These are phyloP conservation scores for Oncorhynchus masou DNA, from an alignment of 2,113 vertebrate genomes.

Conservation along the genomic window DNA sequence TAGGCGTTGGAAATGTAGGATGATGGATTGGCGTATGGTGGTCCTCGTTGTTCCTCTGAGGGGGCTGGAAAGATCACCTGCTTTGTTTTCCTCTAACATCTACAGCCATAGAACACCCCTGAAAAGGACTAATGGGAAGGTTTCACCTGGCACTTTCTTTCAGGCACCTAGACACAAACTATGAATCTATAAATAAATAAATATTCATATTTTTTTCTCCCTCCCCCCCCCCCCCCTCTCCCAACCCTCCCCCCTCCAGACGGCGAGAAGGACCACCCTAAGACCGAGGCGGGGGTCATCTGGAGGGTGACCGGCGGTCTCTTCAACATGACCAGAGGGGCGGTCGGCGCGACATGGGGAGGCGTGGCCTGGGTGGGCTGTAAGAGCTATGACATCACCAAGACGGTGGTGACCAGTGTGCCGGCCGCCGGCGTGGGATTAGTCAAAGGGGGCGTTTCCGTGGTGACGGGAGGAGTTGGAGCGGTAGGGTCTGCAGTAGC, in stretches of 20 bases:
- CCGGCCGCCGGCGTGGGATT: constrained; percentile 67
- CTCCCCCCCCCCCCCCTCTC: background rate
- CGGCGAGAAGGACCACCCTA: constrained; percentile 68
- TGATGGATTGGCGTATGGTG: background rate
- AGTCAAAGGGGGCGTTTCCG: constrained; percentile 72
- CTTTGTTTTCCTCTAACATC: background rate
- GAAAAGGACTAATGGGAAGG: background rate
- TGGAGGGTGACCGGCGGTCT: constrained; percentile 72
- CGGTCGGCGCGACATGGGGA: constrained; percentile 66
- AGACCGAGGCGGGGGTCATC: constrained; percentile 71
- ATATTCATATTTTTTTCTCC: background rate
- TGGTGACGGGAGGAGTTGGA: constrained; percentile 66
- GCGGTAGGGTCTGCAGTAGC: constrained; percentile 62
- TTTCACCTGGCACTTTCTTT: background rate
- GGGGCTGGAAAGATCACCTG: background rate
- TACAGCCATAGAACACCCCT: too few relatives aligned
- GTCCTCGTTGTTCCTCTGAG: background rate
- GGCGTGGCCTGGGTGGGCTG: constrained; percentile 77
- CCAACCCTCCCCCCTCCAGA: constrained; percentile 43
- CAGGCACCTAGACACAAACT: background rate
- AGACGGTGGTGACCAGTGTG: constrained; percentile 74
- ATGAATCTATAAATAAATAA: background rate
- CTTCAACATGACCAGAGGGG: constrained; percentile 72
- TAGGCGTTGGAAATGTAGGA: background rate
- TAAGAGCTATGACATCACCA: constrained; percentile 77